Conservation (phyloP, 2,113 vertebrate species). For the Scolopax mira region DNA sequence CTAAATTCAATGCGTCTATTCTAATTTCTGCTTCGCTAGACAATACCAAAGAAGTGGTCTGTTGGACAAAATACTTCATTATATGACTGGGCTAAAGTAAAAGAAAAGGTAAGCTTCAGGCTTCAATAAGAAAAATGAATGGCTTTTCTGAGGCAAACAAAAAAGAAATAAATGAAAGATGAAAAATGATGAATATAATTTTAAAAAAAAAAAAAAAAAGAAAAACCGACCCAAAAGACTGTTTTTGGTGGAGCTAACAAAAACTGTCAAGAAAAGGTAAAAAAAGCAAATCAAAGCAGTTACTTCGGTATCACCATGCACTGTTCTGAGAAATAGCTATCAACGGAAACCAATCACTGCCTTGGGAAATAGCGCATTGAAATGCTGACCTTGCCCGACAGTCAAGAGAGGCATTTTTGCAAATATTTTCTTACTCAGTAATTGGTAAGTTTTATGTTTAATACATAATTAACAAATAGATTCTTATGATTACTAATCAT, state of each 20-base stretch:
- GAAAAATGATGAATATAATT: not conserved
- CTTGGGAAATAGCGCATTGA: not conserved
- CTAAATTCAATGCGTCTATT: not conserved
- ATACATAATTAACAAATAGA: not conserved
- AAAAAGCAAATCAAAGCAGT: conserved; percentile 6
- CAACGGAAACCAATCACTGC: conserved; percentile 15
- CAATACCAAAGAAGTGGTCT: not conserved
- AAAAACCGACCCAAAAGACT: not conserved
- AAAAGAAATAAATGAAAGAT: not conserved
- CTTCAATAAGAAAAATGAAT: not conserved
- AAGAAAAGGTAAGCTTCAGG: not conserved
- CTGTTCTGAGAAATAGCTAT: not conserved
- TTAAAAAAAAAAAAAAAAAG: not conserved
- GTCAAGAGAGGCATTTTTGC: not conserved
- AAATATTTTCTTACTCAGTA: not conserved
- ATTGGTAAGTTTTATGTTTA: not conserved
- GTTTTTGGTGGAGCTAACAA: not conserved
- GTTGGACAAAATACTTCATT: not conserved
- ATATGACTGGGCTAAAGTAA: not conserved
- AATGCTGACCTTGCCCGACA: not conserved
- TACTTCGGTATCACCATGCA: not conserved
- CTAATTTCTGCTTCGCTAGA: not conserved
- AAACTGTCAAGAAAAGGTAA: not conserved
- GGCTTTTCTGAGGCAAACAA: not conserved
- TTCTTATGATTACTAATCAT: not conserved